Conservation (phyloP, 2,888 invertebrate genomes). For the Melanotus villosus region DNA sequence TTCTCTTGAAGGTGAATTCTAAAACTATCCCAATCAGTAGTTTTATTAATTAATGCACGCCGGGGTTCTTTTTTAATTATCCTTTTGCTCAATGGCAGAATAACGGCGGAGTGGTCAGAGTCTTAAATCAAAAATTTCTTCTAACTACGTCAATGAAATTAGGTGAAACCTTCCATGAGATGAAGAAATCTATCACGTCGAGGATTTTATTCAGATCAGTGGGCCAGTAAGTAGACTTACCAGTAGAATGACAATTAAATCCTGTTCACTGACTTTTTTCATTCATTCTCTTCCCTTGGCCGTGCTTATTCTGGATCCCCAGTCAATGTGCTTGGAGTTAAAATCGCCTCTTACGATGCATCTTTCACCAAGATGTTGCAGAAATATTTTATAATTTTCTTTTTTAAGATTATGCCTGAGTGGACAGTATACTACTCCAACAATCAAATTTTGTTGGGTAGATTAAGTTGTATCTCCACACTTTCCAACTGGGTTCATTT, state of each 20-base stretch:
- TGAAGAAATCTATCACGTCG: background rate
- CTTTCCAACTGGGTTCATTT: background rate
- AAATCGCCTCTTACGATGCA: background rate
- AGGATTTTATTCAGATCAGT: slow-evolving; percentile 22
- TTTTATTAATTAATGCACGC: slow-evolving; percentile 8
- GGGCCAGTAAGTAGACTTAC: slow-evolving; percentile 36
- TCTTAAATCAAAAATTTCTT: slow-evolving; percentile 6
- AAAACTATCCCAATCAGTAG: slow-evolving; percentile 11
- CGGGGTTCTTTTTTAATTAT: slow-evolving; percentile 11
- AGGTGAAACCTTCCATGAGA: background rate
- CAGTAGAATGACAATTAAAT: slow-evolving; percentile 47
- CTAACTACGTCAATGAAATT: slow-evolving; percentile 12
- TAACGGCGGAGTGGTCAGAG: slow-evolving; percentile 16
- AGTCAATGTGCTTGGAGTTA: too few relatives aligned
- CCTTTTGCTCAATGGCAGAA: slow-evolving; percentile 11
- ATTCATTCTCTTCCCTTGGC: background rate
- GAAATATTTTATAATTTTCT: background rate
- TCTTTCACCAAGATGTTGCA: background rate
- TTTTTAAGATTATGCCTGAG: background rate
- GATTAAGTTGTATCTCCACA: background rate
- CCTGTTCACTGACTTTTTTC: background rate
- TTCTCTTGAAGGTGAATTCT: background rate
- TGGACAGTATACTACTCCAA: background rate
- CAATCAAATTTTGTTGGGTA: background rate
- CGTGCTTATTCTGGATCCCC: background rate